Base-by-base conservation (phyloP, 2,888 invertebrate genomes). In the Dinocampus coccinellae region DNA sequence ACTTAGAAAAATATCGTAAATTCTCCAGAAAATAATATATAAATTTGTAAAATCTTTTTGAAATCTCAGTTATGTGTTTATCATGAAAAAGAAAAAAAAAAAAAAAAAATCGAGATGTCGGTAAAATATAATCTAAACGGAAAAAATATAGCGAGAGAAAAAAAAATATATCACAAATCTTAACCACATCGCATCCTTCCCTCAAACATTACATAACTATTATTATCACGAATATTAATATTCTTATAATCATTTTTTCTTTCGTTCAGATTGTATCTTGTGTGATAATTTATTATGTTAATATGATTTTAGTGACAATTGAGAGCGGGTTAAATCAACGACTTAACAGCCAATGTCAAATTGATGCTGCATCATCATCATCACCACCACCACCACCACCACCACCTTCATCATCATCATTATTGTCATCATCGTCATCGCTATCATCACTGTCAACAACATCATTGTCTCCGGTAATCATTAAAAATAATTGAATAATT, bases 361-460 rank as follows among this genome's bases (percentile, higher is more conserved):
- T 79, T 65, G 82, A 85, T 76, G 81, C 80, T 74, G 81, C 80
- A 76, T 84, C 85, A 69, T 83, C 83, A 63, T 76, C 80, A 74
- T 78, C 84, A 70, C 83, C 83, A 62, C 76, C 80, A 73, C 78
- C 84, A 76, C 7, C 29, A n/a, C n/a, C n/a, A n/a, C n/a, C n/a
- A n/a, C n/a, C n/a, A n/a, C n/a, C n/a, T n/a, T n/a, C n/a, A n/a
- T n/a, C n/a, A n/a, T n/a, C n/a, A n/a, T n/a, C n/a, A n/a, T n/a
- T n/a, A n/a, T n/a, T n/a, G n/a, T n/a, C n/a, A n/a, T n/a, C n/a
- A n/a, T n/a, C n/a, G n/a, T n/a, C n/a, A n/a, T n/a, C n/a, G n/a
- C n/a, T n/a, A n/a, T n/a, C n/a, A n/a, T n/a, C n/a, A n/a, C n/a
- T n/a, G n/a, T n/a, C n/a, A n/a, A n/a, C n/a, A n/a, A n/a, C n/a